Evolutionary conservation across 2,888 invertebrate genomes (phyloP), one percentile per base, ranked within the genome.

Genomic region (Epistrophella euchroma): DNA sequence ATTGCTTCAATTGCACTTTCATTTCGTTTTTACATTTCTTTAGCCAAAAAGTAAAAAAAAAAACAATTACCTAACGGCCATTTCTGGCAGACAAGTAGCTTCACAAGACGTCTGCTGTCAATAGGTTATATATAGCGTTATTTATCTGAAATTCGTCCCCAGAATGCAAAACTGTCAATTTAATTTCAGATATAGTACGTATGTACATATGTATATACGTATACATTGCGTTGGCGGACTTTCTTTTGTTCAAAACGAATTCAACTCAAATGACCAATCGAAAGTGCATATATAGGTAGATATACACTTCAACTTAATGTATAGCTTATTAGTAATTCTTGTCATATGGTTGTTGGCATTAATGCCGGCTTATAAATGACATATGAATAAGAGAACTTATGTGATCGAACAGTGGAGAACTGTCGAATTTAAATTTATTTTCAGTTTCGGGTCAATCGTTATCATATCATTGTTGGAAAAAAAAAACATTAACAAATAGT

Each of bases 91-190:
- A 15, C 47, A 13, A 52, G 32, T 52, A 50, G 13, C 22, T 13
- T n/a, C 56, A 56, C 47, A 40, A 25, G 47, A 62, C 73, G 62
- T 52, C 75, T 72, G 64, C 60, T 60, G 60, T 79, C 83, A 84
- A 74, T 79, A 50, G 80, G 75, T 78, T 64, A 66, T 68, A 68
- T 22, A 40, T 22, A 40, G 32, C 22, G 64, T 17, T 78, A 19
- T 35, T 43, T n/a, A 70, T 32, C 74, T 50, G 64, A 58, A 60
- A 64, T 17, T 76, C 71, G 66, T 60, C 71, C 13, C 28, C 35
- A 52, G 80, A 85, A 80, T 85, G 75, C 40, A 85, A 84, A 60
- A 85, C 76, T 73, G 60, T 78, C 68, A 62, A 75, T 66, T 85
- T 80, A 73, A 80, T 72, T 72, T 71, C 84, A 71, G 19, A 75